These are phyloP conservation scores for Cepaea nemoralis DNA, from an alignment of 1,140 invertebrate genomes.

Conservation along the genomic window DNA sequence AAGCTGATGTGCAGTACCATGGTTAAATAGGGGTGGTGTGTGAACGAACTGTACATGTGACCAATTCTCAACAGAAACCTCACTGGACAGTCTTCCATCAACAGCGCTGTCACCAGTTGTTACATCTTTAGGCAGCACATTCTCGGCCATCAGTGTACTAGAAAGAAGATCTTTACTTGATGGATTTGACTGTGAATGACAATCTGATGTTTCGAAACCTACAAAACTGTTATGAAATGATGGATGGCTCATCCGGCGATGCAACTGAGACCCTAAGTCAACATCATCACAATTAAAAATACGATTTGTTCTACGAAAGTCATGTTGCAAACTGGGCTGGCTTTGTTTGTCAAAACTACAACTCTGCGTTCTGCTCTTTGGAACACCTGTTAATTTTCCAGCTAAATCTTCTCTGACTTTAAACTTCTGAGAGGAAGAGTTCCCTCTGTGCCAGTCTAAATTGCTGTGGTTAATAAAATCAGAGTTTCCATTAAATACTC, in stretches of 20 bases:
- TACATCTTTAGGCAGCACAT: neutral
- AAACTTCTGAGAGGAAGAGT: neutral
- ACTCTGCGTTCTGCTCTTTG: neutral
- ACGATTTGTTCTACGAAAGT: neutral
- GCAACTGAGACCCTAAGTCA: neutral
- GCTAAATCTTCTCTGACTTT: conserved; percentile 8
- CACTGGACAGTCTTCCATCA: neutral
- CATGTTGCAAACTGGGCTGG: neutral
- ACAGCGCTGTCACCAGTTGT: neutral
- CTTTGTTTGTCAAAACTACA: neutral
- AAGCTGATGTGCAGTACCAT: conserved; percentile 9
- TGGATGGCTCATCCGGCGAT: neutral
- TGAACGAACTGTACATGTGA: neutral
- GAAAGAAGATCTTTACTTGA: neutral
- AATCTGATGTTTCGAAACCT: neutral
- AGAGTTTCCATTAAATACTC: neutral
- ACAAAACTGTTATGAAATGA: neutral
- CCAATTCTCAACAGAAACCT: neutral
- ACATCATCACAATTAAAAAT: neutral
- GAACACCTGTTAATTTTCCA: neutral
- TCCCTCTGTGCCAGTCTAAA: neutral
- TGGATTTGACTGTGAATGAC: neutral
- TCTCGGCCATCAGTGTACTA: neutral
- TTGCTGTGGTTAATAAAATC: neutral
- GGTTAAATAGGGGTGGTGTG: conserved; percentile 23